Percentiles rank a stretch among this genome's conserved stretches.
Evolutionary conservation across 2,888 invertebrate species (phyloP).

Genomic region (Metalampra italica): DNA sequence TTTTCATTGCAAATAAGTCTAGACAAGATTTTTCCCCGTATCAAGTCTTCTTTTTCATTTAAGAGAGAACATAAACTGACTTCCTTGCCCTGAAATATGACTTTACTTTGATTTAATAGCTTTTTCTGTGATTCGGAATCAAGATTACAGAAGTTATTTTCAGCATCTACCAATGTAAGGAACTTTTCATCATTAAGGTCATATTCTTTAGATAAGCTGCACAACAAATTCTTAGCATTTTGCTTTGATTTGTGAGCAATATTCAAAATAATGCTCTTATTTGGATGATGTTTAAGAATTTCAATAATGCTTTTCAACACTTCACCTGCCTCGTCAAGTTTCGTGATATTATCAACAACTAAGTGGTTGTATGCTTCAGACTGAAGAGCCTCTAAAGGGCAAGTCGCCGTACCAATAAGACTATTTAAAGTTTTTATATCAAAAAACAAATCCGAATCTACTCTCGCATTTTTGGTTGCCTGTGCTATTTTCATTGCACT

Average conservation of each 20-base stretch:
- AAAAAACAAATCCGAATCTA: neutral
- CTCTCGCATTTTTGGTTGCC: neutral
- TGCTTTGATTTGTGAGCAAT: neutral
- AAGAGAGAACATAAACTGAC: neutral
- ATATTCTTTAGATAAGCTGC: neutral
- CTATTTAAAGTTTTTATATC: neutral
- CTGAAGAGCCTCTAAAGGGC: neutral
- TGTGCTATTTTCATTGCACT: neutral
- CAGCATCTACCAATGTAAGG: neutral
- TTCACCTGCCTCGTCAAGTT: neutral
- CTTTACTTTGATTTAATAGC: neutral
- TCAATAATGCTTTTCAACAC: neutral
- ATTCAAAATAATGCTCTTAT: neutral
- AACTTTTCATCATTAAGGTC: neutral
- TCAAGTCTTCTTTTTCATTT: neutral
- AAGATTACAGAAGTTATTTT: neutral
- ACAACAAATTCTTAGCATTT: neutral
- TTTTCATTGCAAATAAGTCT: neutral
- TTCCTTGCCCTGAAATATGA: neutral
- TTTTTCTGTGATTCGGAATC: neutral
- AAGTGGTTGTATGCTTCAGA: neutral
- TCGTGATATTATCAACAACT: neutral
- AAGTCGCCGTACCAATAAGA: neutral
- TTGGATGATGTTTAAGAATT: neutral
- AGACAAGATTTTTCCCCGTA: neutral